Percentiles rank a stretch among this genome's conserved stretches.
Evolutionary conservation across 2,797 vertebrate species (phyloP).

Genomic region (Myotis daubentonii): DNA sequence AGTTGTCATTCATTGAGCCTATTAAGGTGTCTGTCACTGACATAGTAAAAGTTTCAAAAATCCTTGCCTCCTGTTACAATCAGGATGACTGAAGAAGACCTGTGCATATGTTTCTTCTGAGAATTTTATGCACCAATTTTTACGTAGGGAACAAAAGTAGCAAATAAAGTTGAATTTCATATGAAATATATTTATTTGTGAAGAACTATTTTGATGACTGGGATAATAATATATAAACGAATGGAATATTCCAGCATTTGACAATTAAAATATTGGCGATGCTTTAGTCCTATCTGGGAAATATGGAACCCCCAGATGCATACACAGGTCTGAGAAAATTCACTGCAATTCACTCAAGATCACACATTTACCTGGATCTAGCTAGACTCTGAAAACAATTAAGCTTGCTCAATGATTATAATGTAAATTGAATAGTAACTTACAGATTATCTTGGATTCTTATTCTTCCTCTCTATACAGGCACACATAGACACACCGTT

Average conservation of each 20-base stretch:
- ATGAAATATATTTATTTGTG: background rate
- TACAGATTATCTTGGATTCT: background rate
- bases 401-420: slow-evolving; percentile 4
- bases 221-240: background rate
- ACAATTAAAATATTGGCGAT: background rate
- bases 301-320: fast-evolving
- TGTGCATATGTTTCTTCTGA: background rate
- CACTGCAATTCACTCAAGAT: background rate
- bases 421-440: background rate
- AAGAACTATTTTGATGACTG: background rate
- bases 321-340: fast-evolving
- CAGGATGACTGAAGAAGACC: background rate
- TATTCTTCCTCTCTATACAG: background rate
- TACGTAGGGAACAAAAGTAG: background rate
- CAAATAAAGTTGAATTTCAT: background rate
- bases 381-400: background rate
- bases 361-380: background rate
- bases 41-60: background rate
- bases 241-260: background rate
- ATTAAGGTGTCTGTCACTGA: background rate
- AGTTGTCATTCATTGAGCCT: background rate
- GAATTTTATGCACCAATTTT: background rate
- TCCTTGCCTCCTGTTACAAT: background rate
- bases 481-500: background rate
- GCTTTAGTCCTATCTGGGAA: background rate